Evolutionary conservation across 1,140 invertebrate genomes (phyloP), one percentile per base, ranked within the genome.

Genomic region (Leptoteleia sp.): DNA sequence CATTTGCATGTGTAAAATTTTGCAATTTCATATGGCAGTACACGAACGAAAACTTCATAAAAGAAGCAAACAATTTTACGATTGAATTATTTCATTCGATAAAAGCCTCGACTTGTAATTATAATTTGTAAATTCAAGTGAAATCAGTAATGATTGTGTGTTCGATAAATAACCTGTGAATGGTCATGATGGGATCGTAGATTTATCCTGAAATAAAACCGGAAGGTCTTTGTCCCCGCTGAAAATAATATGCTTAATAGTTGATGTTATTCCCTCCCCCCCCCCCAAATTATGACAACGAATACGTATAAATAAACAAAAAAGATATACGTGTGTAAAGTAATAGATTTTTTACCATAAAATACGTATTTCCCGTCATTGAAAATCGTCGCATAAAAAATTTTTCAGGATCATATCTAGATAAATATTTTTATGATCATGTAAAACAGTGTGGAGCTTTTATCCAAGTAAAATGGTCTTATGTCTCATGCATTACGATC

Each of bases 181-280:
- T 55, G 52, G 35, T 15, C 35, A 40, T 55, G 52, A 55, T 40
- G 37, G 37, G 52, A 55, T 55, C 22, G 48, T 52, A 52, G 37
- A 16, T 35, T 52, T 3, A 52, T 35, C 29, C 33, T 8, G 31
- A 31, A 31, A 50, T 22, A n/a, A 52, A 52, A 52, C 16, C n/a
- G 8, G 9, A 42, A 50, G 11, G 17, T 54, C n/a, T 55, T 55
- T 25, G 40, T 55, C 17, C 11, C 35, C 5, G 33, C 33, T 25
- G 50, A 55, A 55, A 55, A 55, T 55, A 55, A 55, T 55, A 35
- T 40, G 50, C 50, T 55, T 37, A 29, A 33, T 37, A 22, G 48
- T 37, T 37, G 4, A 19, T 19, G 35, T 40, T 13, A 11, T 40
- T 55, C 40, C 33, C 40, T 5, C n/a, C n/a, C n/a, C n/a, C n/a